Evolutionary conservation across 2,113 vertebrate genomes (phyloP).

Genomic region (Salvelinus fontinalis): DNA sequence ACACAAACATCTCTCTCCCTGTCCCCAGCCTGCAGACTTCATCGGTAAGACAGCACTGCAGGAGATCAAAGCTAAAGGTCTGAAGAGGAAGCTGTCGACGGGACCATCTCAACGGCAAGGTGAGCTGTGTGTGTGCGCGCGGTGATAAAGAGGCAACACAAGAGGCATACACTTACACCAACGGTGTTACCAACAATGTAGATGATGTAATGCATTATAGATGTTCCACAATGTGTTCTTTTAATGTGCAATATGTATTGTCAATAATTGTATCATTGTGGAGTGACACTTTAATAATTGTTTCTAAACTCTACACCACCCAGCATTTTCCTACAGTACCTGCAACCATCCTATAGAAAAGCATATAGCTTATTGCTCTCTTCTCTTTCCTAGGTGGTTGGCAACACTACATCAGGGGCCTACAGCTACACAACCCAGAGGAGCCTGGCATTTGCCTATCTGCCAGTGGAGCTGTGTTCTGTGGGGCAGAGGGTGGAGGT

Average conservation of each 20-base stretch:
- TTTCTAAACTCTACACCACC: too few species aligned
- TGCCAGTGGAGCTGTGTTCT: slow-evolving; percentile 81
- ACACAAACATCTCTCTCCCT: not conserved
- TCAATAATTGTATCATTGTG: too few species aligned
- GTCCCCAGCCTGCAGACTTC: slow-evolving; percentile 85
- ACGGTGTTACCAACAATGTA: too few species aligned
- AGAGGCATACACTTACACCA: too few species aligned
- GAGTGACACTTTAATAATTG: too few species aligned
- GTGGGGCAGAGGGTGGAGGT: slow-evolving; percentile 90
- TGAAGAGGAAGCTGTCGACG: slow-evolving; percentile 88
- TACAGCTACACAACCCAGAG: slow-evolving; percentile 87
- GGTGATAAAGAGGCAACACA: too few species aligned
- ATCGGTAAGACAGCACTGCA: slow-evolving; percentile 89
- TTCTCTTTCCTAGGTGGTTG: slow-evolving; percentile 82
- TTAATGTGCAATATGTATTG: too few species aligned
- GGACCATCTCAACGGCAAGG: slow-evolving; percentile 88
- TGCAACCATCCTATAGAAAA: too few species aligned
- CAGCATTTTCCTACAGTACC: too few species aligned
- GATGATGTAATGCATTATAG: too few species aligned
- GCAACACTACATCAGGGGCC: slow-evolving; percentile 93
- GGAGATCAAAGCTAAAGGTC: slow-evolving; percentile 86
- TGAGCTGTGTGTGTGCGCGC: slow-evolving; percentile 41
- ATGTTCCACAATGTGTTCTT: too few species aligned
- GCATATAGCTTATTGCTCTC: not conserved
- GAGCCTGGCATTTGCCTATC: slow-evolving; percentile 92